phyloP scores from a whole-genome alignment of 2,888 invertebrate genomes.

The Folsomia manolachei region DNA sequence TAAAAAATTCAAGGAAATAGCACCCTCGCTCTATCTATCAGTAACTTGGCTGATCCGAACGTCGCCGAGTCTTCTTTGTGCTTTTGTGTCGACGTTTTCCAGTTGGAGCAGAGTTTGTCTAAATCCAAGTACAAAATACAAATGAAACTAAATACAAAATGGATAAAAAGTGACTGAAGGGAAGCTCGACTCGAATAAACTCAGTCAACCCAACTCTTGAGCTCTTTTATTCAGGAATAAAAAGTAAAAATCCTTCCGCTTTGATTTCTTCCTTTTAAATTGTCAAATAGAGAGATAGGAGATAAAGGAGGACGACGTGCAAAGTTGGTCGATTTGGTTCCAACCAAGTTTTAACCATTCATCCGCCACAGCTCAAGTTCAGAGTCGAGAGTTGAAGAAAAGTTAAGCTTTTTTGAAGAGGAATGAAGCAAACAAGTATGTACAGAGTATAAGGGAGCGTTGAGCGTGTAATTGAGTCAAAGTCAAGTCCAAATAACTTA shows the following conservation, averaged over 20 bases:
- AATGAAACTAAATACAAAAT: slow-evolving; percentile 16
- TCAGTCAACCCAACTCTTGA: not conserved
- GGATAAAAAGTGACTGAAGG: not conserved
- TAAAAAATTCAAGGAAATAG: slow-evolving; percentile 41
- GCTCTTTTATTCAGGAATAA: not conserved
- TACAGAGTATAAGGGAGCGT: too few relatives aligned
- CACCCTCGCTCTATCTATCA: slow-evolving; percentile 33
- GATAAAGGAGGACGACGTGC: not conserved
- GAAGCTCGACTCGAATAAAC: too few relatives aligned
- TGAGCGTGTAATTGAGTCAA: slow-evolving; percentile 2
- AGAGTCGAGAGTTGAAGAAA: not conserved
- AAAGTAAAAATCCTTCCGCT: not conserved
- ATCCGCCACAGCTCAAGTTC: not conserved
- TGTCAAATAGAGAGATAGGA: too few relatives aligned
- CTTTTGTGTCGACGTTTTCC: not conserved
- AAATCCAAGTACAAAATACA: slow-evolving; percentile 3
- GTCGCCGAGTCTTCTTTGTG: slow-evolving; percentile 14
- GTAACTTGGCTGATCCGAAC: slow-evolving; percentile 7
- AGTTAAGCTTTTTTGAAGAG: not conserved
- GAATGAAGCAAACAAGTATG: too few relatives aligned
- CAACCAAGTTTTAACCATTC: not conserved
- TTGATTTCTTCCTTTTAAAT: not conserved
- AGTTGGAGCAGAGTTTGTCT: not conserved
- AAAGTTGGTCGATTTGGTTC: not conserved
- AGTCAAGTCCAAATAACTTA: not conserved